Evolutionary conservation across 2,113 vertebrate genomes (phyloP).

Genomic region (Gasterosteus nipponicus): DNA sequence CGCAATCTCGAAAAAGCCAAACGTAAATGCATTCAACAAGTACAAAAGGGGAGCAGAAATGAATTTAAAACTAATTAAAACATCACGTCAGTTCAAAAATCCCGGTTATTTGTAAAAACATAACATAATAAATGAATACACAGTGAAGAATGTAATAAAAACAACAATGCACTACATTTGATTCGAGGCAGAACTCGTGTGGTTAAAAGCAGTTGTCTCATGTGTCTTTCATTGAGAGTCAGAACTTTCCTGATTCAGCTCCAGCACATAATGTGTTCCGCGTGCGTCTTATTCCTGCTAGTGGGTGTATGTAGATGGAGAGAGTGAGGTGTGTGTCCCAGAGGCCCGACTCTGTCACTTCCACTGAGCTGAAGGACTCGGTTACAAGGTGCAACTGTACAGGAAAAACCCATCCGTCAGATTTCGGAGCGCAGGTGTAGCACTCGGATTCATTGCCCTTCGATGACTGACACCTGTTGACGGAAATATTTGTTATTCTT

Average conservation of each 20-base stretch:
- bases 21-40: not conserved
- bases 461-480: not conserved
- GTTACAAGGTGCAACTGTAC: not conserved
- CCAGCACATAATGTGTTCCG: conserved; percentile 65
- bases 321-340: conserved; percentile 5
- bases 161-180: not conserved
- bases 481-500: not conserved
- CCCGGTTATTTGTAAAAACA: not conserved
- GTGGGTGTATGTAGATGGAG: conserved; percentile 25
- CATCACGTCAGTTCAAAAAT: not conserved
- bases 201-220: conserved; percentile 45
- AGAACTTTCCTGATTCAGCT: conserved; percentile 60
- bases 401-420: not conserved
- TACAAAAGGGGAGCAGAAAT: not conserved
- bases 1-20: not conserved
- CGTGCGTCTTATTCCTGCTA: conserved; percentile 44
- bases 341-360: not conserved
- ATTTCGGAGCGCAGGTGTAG: not conserved
- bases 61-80: not conserved
- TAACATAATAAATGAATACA: not conserved
- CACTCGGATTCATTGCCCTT: not conserved
- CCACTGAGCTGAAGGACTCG: conserved; percentile 1
- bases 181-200: conserved; percentile 23
- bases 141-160: not conserved
- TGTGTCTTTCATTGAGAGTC: conserved; percentile 62